Base-by-base conservation (phyloP, 1,140 invertebrate genomes). In the Ceratosolen fusciceps region DNA sequence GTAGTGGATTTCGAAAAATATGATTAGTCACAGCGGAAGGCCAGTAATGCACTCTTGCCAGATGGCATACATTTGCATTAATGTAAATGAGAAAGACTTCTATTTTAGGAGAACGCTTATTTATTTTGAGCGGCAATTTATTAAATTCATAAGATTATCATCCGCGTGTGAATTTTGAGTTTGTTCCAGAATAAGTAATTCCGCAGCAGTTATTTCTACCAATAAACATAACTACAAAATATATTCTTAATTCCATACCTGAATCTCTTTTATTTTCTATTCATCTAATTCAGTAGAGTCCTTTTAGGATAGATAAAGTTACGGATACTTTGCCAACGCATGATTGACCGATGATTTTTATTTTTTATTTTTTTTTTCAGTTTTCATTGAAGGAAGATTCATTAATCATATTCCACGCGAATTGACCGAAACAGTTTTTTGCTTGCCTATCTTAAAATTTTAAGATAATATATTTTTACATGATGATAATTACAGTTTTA, bases 41-140 rank as follows among this genome's bases (percentile, higher is more conserved):
- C 31, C 60, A 65, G 49, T 37, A 16, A 21, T 65, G 8, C 10
- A 12, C 5, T 31, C 31, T 34, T 84, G 83, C 82, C 84, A 84
- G 83, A 85, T 83, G 82, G 83, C 83, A 82, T 82, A 83, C 77
- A 80, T 75, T 83, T 73, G 19, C 19, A 24, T 16, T 2, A 16
- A 29, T n/a, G 26, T 21, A 29, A 77, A 65, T 26, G 34, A 12
- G n/a, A 10, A 70, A 47, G 56, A 21, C 14, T 67, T 58, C 80
- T 85, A 84, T 85, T 85, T 85, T 80, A 83, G 82, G 79, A 9
- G 80, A 82, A 82, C 74, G 82, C 82, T 82, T 83, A 81, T 82
- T 85, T 85, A 85, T 85, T 85, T 84, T 83, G 80, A 84, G 84
- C 82, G 80, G 83, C 82, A 83, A 85, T 85, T 85, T 84, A 85